Percentiles rank a stretch among this genome's conserved stretches.
Evolutionary conservation across 2,888 invertebrate genomes (phyloP).

Genomic region (Carpatolechia fugitivella): DNA sequence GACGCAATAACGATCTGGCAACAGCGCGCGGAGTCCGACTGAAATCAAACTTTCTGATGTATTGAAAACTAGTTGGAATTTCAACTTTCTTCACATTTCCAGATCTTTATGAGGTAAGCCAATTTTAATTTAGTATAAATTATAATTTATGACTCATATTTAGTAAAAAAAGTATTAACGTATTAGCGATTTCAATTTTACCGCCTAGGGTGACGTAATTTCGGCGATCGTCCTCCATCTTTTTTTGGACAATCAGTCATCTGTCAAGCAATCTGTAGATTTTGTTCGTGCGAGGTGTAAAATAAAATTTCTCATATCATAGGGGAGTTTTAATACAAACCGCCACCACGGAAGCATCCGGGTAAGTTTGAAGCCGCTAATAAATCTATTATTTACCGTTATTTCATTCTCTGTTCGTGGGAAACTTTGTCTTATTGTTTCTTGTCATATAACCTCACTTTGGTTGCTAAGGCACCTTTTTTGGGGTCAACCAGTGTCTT

Average conservation of each 20-base stretch:
- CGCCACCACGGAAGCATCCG: slow-evolving; percentile 73
- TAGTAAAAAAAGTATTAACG: slow-evolving; percentile 31
- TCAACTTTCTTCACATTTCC: slow-evolving; percentile 40
- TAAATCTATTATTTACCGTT: slow-evolving; percentile 22
- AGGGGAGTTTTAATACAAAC: slow-evolving; percentile 54
- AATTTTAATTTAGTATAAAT: slow-evolving; percentile 13
- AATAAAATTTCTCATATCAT: slow-evolving; percentile 50
- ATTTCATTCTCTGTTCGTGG: slow-evolving; percentile 30
- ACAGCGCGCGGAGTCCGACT: slow-evolving; percentile 67
- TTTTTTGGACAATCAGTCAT: slow-evolving; percentile 61
- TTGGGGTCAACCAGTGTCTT: slow-evolving; percentile 71
- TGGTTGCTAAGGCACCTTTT: slow-evolving; percentile 39
- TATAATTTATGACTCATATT: slow-evolving; percentile 15
- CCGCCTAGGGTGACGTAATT: slow-evolving; percentile 71
- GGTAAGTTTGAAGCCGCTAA: slow-evolving; percentile 53
- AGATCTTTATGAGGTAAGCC: slow-evolving; percentile 65
- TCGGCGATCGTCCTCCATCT: slow-evolving; percentile 51
- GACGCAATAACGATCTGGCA: slow-evolving; percentile 76
- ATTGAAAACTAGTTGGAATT: slow-evolving; percentile 52
- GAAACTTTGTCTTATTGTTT: slow-evolving; percentile 33
- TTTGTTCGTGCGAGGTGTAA: slow-evolving; percentile 56
- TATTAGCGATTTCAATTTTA: slow-evolving; percentile 61
- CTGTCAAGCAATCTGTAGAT: slow-evolving; percentile 52
- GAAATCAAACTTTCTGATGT: slow-evolving; percentile 57
- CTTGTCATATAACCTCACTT: slow-evolving; percentile 41